Evolutionary conservation across 2,888 invertebrate species (phyloP).

Genomic region (Drosophila putrida): DNA sequence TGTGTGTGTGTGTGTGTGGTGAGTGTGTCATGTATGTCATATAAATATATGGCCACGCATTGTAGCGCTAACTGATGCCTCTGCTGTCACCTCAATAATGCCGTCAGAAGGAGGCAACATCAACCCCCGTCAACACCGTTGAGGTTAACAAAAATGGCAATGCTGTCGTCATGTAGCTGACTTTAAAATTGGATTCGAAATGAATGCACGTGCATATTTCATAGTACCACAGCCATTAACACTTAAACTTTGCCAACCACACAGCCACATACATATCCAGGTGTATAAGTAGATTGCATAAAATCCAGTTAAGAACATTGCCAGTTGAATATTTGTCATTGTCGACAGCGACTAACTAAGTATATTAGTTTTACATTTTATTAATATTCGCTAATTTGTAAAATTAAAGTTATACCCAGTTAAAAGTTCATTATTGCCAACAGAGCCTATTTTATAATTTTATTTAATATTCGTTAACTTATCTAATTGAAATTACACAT

Average conservation of each 20-base stretch:
- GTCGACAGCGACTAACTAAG: too few relatives aligned
- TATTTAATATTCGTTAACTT: too few relatives aligned
- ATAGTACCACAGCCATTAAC: conserved; percentile 51
- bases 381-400: too few relatives aligned
- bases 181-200: conserved; percentile 63
- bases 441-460: too few relatives aligned
- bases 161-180: conserved; percentile 40
- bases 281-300: too few relatives aligned
- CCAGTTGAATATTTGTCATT: too few relatives aligned
- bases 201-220: conserved; percentile 69
- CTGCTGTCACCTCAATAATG: conserved; percentile 50
- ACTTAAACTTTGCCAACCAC: conserved; percentile 15
- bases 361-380: too few relatives aligned
- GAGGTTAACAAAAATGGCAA: conserved; percentile 64
- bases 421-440: too few relatives aligned
- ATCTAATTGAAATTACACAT: too few relatives aligned
- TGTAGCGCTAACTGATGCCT: conserved; percentile 68
- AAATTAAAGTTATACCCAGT: too few relatives aligned
- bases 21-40: conserved; percentile 16
- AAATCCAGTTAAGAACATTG: not conserved
- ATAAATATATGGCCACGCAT: conserved; percentile 57
- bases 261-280: not conserved
- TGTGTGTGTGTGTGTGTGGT: not conserved
- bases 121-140: conserved; percentile 25
- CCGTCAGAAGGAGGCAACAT: conserved; percentile 2